These are phyloP conservation scores for Clarias pachynema DNA, from an alignment of 2,797 vertebrate genomes.

Conservation along the genomic window DNA sequence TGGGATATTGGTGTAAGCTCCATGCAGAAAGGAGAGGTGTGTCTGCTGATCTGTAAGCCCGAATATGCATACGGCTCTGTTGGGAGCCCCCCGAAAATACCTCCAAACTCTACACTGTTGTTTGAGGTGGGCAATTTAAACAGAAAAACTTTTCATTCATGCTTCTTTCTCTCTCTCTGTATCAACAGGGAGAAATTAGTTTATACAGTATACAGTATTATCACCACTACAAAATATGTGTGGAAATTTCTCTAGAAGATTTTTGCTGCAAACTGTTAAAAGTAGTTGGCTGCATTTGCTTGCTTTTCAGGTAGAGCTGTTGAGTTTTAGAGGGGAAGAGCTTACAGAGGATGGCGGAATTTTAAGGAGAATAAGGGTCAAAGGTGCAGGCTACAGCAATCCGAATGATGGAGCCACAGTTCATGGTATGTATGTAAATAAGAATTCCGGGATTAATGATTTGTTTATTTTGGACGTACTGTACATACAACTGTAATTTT, in stretches of 20 bases:
- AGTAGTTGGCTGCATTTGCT: neutral
- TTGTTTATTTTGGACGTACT: neutral
- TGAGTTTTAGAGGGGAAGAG: slow-evolving; percentile 89
- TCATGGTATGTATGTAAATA: slow-evolving; percentile 75
- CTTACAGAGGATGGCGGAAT: slow-evolving; percentile 90
- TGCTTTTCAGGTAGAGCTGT: slow-evolving; percentile 78
- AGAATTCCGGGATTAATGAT: neutral
- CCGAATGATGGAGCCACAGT: slow-evolving; percentile 91
- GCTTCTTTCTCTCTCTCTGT: neutral
- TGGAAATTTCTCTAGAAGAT: neutral
- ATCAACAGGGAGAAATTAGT: neutral
- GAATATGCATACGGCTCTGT: slow-evolving; percentile 88
- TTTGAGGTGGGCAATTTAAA: slow-evolving; percentile 79
- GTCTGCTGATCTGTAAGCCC: slow-evolving; percentile 85
- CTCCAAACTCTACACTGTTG: slow-evolving; percentile 85
- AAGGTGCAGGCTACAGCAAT: slow-evolving; percentile 89
- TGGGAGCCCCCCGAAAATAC: slow-evolving; percentile 90
- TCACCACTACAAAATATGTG: neutral
- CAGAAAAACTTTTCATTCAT: slow-evolving; percentile 10
- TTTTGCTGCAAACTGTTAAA: neutral
- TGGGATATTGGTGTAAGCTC: slow-evolving; percentile 91
- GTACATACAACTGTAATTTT: slow-evolving; percentile 28
- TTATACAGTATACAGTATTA: neutral
- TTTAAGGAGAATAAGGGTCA: slow-evolving; percentile 88
- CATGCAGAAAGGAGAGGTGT: slow-evolving; percentile 92